Evolutionary conservation across 2,113 vertebrate species (phyloP).

Genomic region (Ornithorhynchus anatinus): DNA sequence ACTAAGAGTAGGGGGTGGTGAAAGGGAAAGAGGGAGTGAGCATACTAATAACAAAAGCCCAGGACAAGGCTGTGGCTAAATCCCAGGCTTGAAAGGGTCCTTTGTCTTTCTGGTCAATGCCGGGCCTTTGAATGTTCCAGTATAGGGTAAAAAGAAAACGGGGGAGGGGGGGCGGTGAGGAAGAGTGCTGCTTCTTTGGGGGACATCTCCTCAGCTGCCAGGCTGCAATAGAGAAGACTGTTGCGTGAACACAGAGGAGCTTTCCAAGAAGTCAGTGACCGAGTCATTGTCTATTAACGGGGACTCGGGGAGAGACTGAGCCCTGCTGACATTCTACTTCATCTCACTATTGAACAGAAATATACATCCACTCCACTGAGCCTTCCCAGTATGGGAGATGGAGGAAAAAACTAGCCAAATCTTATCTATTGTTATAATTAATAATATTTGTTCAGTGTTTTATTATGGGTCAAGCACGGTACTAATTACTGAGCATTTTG

Average conservation of each 20-base stretch:
- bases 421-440: too few species aligned
- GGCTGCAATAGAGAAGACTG: slow-evolving; percentile 13
- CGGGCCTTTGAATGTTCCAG: slow-evolving; percentile 61
- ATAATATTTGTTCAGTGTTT: too few species aligned
- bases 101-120: slow-evolving; percentile 73
- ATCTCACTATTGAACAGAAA: not conserved
- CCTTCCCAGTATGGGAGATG: too few species aligned
- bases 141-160: slow-evolving; percentile 43
- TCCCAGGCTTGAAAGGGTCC: slow-evolving; percentile 59
- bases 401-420: too few species aligned
- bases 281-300: slow-evolving; percentile 18
- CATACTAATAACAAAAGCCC: slow-evolving; percentile 64
- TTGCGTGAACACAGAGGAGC: not conserved
- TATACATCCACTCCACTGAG: too few species aligned
- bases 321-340: not conserved
- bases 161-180: slow-evolving; percentile 48
- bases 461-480: too few species aligned
- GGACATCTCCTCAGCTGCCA: slow-evolving; percentile 66
- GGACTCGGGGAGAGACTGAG: not conserved
- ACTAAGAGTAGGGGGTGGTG: slow-evolving; percentile 43
- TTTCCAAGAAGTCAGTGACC: not conserved
- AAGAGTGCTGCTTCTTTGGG: slow-evolving; percentile 59
- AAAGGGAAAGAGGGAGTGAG: slow-evolving; percentile 38
- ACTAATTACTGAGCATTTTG: too few species aligned
- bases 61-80: slow-evolving; percentile 40